These are phyloP conservation scores for Escarpia spicata DNA, from an alignment of 2,888 invertebrate genomes.

Conservation along the genomic window DNA sequence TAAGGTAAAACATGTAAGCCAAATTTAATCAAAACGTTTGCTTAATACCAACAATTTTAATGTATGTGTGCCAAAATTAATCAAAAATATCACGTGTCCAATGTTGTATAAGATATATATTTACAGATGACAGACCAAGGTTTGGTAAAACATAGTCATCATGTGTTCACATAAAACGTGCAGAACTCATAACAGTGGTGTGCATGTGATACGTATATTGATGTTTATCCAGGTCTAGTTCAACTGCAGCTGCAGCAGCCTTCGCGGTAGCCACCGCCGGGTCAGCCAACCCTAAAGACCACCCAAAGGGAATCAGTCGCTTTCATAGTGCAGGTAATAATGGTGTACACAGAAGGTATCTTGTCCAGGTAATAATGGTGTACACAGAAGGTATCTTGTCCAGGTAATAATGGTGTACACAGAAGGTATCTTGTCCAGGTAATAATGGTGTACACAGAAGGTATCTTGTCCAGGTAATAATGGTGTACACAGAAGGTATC, in stretches of 20 bases:
- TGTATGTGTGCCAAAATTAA: too few species aligned
- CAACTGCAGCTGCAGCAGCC: slow-evolving; percentile 77
- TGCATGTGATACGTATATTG: not conserved
- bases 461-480: too few species aligned
- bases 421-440: too few species aligned
- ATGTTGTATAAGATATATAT: not conserved
- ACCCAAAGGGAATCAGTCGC: slow-evolving; percentile 50
- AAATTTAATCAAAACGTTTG: too few species aligned
- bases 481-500: too few species aligned
- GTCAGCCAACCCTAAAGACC: slow-evolving; percentile 67
- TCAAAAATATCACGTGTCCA: too few species aligned
- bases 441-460: too few species aligned
- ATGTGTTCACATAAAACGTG: not conserved
- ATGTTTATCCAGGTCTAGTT: slow-evolving; percentile 58
- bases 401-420: too few species aligned
- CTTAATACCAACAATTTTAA: too few species aligned
- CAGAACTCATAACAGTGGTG: not conserved
- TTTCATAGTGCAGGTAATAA: slow-evolving; percentile 59
- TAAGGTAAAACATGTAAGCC: too few species aligned
- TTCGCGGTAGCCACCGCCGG: slow-evolving; percentile 92
- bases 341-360: too few species aligned
- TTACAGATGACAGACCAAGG: not conserved
- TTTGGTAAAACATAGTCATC: not conserved
- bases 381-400: too few species aligned
- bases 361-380: not conserved